Evolutionary conservation across 2,113 vertebrate genomes (phyloP).

Genomic region (Xenopus tropicalis): UCB_Xtro_10.0 CM004444.2:11907501-11908000

Average conservation of each 20-base stretch:
- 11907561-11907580: background rate
- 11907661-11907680: slow-evolving; percentile 1
- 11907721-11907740: slow-evolving; percentile 19
- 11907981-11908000: too few species aligned
- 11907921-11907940: background rate
- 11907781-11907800: background rate
- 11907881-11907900: too few species aligned
- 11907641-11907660: too few species aligned
- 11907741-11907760: slow-evolving; percentile 16
- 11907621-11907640: too few species aligned
- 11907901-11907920: too few species aligned
- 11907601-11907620: background rate
- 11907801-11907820: background rate
- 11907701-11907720: slow-evolving; percentile 21
- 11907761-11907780: background rate
- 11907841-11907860: background rate
- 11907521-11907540: background rate
- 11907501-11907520: too few species aligned
- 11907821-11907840: background rate
- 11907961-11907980: too few species aligned
- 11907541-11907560: slow-evolving; percentile 26
- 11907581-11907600: background rate
- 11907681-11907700: background rate
- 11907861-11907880: background rate
- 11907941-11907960: slow-evolving; percentile 8